Evolutionary conservation across 2,797 vertebrate genomes (phyloP), one percentile per base, ranked within the genome.

Genomic region (Perodicticus potto): DNA sequence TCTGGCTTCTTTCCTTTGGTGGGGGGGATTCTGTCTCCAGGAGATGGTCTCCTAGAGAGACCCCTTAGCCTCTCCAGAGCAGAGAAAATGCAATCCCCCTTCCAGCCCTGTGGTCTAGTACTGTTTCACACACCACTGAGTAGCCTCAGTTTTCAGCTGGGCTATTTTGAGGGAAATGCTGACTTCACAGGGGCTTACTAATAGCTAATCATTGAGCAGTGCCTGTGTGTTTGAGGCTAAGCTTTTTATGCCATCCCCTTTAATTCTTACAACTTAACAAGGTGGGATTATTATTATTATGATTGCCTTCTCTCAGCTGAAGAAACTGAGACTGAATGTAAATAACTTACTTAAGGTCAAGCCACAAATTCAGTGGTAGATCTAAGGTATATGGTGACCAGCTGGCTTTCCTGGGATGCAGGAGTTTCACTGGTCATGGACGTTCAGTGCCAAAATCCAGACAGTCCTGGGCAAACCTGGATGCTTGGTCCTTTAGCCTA

Each of bases 1-100:
- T 96, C 94, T 95, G 97, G 95, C 92, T 92, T 95, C 57, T 86
- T 97, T 97, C 93, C 97, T 97, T 97, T 76, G 86, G 96, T 40
- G 40, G 96, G 67, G 14, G 34, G 82, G 43, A 86, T 70, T 96
- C 95, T 96, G 78, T 93, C 86, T 96, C 95, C 86, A 95, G 0
- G 34, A 59, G 70, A 78, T 86, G 94, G 77, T 92, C 69, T 97
- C 92, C 93, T 73, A n/a, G 20, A 70, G 67, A 70, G 67, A 82
- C 94, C 22, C 1, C 12, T 57, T 3, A 2, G 53, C 65, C 59
- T 94, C 94, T 97, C 59, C 82, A 86, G 32, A 4, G 59, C 32
- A 7, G 83, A 85, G 84, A 65, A 65, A 49, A 45, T n/a, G 65
- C 9, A 7, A 61, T 55, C 59, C 23, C 81, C 27, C 63, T 78